Base-by-base conservation (phyloP, 2,113 vertebrate genomes). In the Notiomystis cincta region DNA sequence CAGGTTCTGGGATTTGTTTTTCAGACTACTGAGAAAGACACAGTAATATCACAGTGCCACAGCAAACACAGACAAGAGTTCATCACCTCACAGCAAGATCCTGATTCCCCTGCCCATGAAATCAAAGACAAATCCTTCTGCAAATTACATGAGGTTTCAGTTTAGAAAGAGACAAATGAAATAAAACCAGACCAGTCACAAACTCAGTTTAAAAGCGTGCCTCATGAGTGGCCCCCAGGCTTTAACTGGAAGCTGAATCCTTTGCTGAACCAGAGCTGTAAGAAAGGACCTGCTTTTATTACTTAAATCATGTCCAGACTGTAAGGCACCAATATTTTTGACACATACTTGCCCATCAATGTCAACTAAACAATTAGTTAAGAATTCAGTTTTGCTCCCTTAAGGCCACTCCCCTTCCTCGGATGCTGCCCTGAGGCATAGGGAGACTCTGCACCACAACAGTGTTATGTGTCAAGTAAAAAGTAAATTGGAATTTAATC, bases 1-100 rank as follows among this genome's bases (percentile, higher is more conserved):
- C 91, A 96, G 76, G 69, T 87, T 88, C 93, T 95, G 79, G 82
- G 67, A 96, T 91, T 73, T 97, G 91, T 93, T 94, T 94, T 88
- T 57, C 75, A 76, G 73, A 38, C 53, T 31, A 12, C 35, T 47
- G 64, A 66, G 37, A 72, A 94, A 92, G 62, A 47, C 20, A 2
- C 23, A 84, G 86, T 67, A 93, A 35, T 47, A 82, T 75, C 81
- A 83, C 23, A 31, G 31, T 45, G 48, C 61, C 42, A 84, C 5
- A 31, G 58, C 50, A 84, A 81, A 85, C 40, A 42, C 35, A 47
- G 58, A 90, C 6, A 10, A 33, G 25, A 93, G 93, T 65, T 94
- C 94, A 95, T 45, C 76, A 42, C 64, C 71, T 76, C 30, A 0
- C 38, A 60, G 57, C 25, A 67, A 38, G 30, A 48, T 44, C 56